phyloP scores from a whole-genome alignment of 1,140 invertebrate genomes.

The Theocolax elegans region DNA sequence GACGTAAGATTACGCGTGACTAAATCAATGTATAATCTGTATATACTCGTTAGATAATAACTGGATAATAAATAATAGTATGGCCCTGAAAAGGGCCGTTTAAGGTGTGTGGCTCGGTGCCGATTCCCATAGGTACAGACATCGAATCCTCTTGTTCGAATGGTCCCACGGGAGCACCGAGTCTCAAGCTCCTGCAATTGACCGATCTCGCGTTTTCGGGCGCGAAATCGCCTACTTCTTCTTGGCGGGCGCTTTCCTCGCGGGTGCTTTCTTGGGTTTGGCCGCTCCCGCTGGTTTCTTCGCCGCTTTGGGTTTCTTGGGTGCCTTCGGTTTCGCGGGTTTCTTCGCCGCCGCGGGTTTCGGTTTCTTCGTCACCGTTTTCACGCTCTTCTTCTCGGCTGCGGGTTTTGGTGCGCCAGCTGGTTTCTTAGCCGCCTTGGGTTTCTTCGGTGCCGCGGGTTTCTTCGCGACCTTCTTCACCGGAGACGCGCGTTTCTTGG shows the following conservation, averaged over 20 bases:
- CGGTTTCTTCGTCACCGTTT: conserved; percentile 3
- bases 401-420: conserved; percentile 15
- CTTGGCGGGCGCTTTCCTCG: conserved; percentile 13
- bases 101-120: too few species aligned
- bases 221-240: conserved; percentile 40
- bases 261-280: neutral
- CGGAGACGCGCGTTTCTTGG: too few species aligned
- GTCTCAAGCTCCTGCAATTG: too few species aligned
- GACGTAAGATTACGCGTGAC: too few species aligned
- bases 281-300: conserved; percentile 18
- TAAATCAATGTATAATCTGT: too few species aligned
- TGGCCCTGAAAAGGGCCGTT: conserved; percentile 45
- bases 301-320: conserved; percentile 24
- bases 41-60: too few species aligned
- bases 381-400: conserved; percentile 18
- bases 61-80: conserved; percentile 28
- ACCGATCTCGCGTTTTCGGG: too few species aligned
- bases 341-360: conserved; percentile 9
- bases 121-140: too few species aligned
- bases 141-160: too few species aligned
- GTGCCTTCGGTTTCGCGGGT: neutral
- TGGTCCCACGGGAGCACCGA: too few species aligned
- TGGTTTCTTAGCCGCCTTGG: conserved; percentile 25
- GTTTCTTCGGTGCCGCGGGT: neutral
- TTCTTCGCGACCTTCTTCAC: neutral